Evolutionary conservation across 1,140 invertebrate species (phyloP), one percentile per base, ranked within the genome.

Genomic region (Danaus plexippus): DNA sequence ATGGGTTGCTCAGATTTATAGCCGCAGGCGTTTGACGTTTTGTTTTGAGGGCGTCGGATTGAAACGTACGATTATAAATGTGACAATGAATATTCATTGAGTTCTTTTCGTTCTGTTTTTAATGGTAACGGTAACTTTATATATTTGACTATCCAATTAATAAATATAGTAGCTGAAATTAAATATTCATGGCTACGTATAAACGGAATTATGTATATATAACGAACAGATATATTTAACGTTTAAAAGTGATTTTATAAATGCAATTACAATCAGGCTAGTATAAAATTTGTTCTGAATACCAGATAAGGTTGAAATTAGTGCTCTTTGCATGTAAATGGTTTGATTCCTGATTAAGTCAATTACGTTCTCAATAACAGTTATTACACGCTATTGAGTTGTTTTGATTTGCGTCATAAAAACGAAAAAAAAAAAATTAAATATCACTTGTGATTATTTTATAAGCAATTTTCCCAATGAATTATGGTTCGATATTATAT

Each of bases 1-100:
- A 80, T 66, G 70, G 71, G 66, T 64, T 59, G 57, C 63, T 57
- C 61, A 61, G 67, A 81, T 81, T 77, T 74, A 79, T 74, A 50
- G 71, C 65, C 64, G 52, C 45, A 61, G 63, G 65, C 73, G 61
- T 53, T 61, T 56, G 59, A 42, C 50, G 50, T 56, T 61, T 56
- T 54, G 59, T 61, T 61, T 57, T 61, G 9, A 45, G 53, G 59
- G 55, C 55, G 55, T 61, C 52, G 43, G 59, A 61, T 61, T 61
- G 59, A 61, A 48, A 57, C 43, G 54, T 61, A 45, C 46, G 54
- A 49, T 61, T 56, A 57, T 61, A 48, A n/a, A 15, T 15, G n/a
- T 32, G 12, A 49, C 12, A 11, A 7, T 49, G 8, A 11, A 11
- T 10, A 43, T 43, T n/a, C 4, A 50, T 41, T 43, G 50, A 52